These are phyloP conservation scores for Drosophila maculinotata DNA, from an alignment of 2,888 invertebrate genomes.

Conservation along the genomic window DNA sequence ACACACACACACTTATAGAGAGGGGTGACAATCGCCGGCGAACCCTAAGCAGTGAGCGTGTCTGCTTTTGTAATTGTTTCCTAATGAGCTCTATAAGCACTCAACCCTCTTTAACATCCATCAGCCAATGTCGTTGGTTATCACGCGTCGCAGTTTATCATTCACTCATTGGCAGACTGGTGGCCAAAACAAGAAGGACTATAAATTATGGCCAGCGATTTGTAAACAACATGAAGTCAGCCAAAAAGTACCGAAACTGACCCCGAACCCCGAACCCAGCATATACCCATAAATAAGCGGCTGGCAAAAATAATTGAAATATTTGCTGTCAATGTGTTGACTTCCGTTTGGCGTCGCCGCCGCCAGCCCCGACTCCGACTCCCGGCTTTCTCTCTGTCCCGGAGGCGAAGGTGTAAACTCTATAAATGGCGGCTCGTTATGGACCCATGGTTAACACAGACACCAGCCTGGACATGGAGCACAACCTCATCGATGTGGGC, in stretches of 20 bases:
- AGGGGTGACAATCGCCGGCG: constrained; percentile 56
- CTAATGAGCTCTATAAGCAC: constrained; percentile 62
- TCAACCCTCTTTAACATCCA: constrained; percentile 15
- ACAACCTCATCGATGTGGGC: constrained; percentile 31
- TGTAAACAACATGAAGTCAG: constrained; percentile 71
- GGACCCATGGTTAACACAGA: constrained; percentile 49
- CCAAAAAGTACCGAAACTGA: constrained; percentile 20
- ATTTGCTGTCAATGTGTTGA: constrained; percentile 80
- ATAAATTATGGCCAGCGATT: constrained; percentile 75
- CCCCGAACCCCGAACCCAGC: constrained; percentile 20
- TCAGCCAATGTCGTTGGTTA: constrained; percentile 54
- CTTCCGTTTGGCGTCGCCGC: constrained; percentile 50
- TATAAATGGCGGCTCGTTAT: constrained; percentile 77
- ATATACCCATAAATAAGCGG: constrained; percentile 66
- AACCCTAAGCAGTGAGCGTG: constrained; percentile 60
- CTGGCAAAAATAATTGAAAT: constrained; percentile 73
- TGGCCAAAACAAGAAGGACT: constrained; percentile 61
- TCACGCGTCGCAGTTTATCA: constrained; percentile 70
- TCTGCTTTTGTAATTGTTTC: constrained; percentile 67
- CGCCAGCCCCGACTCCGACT: not conserved
- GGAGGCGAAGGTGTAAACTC: constrained; percentile 76
- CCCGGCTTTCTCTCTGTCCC: constrained; percentile 41
- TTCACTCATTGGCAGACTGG: constrained; percentile 69
- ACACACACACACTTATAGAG: constrained; percentile 2
- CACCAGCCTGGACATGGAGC: constrained; percentile 33